Evolutionary conservation across 2,797 vertebrate species (phyloP).

Genomic region (Amblyraja radiata): DNA sequence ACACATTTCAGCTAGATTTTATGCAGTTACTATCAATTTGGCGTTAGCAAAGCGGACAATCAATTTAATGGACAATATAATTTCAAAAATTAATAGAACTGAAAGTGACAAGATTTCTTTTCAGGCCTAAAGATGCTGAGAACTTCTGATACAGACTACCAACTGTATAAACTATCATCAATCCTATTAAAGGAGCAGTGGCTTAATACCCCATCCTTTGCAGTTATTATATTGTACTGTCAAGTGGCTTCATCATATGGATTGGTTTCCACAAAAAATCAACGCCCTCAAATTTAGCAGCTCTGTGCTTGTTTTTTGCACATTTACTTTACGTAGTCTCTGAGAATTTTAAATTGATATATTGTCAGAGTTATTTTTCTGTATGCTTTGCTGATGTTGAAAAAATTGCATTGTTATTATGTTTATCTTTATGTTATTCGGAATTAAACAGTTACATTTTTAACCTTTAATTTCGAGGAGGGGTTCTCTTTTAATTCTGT

Average conservation of each 20-base stretch:
- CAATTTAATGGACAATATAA: not conserved
- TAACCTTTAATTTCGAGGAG: not conserved
- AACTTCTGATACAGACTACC: not conserved
- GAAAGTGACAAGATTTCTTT: not conserved
- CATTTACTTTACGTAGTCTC: not conserved
- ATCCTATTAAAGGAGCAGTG: not conserved
- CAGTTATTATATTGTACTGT: not conserved
- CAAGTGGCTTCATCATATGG: not conserved
- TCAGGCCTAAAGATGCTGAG: not conserved
- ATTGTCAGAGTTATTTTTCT: not conserved
- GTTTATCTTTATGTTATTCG: not conserved
- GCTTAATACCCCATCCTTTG: not conserved
- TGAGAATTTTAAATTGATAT: conserved; percentile 6
- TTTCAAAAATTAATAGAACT: not conserved
- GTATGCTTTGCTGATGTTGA: not conserved
- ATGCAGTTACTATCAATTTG: not conserved
- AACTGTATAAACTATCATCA: not conserved
- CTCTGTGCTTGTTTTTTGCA: not conserved
- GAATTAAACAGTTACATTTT: not conserved
- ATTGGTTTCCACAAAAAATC: not conserved
- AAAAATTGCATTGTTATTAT: too few relatives aligned
- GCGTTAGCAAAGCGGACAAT: not conserved
- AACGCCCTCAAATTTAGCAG: not conserved
- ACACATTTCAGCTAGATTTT: not conserved
- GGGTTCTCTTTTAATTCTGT: not conserved